Percentiles rank a stretch among this genome's conserved stretches.
Evolutionary conservation across 2,113 vertebrate species (phyloP).

Genomic region (Pristiophorus japonicus): DNA sequence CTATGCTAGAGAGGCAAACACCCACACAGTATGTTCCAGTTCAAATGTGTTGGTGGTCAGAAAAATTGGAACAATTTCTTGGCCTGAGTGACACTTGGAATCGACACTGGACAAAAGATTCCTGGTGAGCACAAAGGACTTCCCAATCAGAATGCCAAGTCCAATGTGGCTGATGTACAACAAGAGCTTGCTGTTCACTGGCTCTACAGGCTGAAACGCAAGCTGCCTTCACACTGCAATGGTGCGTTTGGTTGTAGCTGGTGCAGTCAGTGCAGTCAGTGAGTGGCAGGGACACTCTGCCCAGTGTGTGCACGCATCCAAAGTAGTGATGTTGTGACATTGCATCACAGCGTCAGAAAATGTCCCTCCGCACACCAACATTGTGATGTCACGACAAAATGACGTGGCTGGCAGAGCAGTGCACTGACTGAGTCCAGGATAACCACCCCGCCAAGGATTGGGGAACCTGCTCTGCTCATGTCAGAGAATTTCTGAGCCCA

Average conservation of each 20-base stretch:
- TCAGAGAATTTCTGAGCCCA: background rate
- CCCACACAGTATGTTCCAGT: background rate
- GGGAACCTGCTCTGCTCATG: background rate
- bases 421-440: no score
- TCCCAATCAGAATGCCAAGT: background rate
- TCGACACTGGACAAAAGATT: background rate
- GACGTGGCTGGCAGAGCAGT: background rate
- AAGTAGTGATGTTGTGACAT: background rate
- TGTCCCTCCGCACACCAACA: background rate
- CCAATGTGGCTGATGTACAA: background rate
- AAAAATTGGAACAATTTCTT: background rate
- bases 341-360: background rate
- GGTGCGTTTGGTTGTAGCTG: background rate
- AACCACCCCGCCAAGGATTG: no score
- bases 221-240: background rate
- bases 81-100: background rate
- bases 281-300: background rate
- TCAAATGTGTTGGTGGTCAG: background rate
- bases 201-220: background rate
- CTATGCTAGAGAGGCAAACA: background rate
- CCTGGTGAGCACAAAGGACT: background rate
- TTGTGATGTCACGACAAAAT: background rate
- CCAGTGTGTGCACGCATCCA: background rate
- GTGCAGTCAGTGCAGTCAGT: no score
- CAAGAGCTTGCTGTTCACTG: background rate